A percentile compares a stretch with the other conserved stretches of the same genome.
These are phyloP conservation scores for Natator depressus DNA, from an alignment of 2,113 vertebrate species.

Conservation along the genomic window DNA sequence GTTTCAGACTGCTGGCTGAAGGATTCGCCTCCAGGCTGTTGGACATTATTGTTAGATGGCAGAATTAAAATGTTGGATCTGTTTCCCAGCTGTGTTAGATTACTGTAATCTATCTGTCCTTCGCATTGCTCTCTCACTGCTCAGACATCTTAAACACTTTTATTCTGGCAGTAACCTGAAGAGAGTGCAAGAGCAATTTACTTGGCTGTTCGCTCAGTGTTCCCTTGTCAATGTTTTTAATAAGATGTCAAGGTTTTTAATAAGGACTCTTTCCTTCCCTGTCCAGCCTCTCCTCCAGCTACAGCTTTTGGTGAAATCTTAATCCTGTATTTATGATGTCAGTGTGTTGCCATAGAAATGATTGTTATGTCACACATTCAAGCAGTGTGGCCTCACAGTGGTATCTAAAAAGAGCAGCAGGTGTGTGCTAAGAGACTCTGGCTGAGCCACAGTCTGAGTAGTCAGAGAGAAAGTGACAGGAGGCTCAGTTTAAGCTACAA, in stretches of 20 bases:
- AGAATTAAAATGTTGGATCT: background rate
- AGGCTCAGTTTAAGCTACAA: slow-evolving; percentile 43
- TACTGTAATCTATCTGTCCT: background rate
- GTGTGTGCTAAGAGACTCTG: slow-evolving; percentile 27
- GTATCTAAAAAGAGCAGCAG: slow-evolving; percentile 53
- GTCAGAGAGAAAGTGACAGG: slow-evolving; percentile 40
- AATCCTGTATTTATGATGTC: slow-evolving; percentile 1
- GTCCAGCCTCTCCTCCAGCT: slow-evolving; percentile 5
- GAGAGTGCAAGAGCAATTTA: background rate
- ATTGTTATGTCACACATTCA: background rate
- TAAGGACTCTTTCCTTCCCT: slow-evolving; percentile 10
- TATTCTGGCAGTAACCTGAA: slow-evolving; percentile 5
- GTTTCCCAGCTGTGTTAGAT: background rate
- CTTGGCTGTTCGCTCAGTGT: background rate
- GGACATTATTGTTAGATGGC: slow-evolving; percentile 20
- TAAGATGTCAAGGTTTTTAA: slow-evolving; percentile 2
- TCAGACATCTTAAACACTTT: background rate
- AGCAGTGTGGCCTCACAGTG: slow-evolving; percentile 27
- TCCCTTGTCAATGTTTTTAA: background rate
- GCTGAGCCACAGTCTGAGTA: background rate
- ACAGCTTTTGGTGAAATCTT: slow-evolving; percentile 19
- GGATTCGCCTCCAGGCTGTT: slow-evolving; percentile 24
- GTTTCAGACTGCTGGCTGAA: slow-evolving; percentile 16
- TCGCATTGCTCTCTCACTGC: background rate
- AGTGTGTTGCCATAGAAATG: background rate